These are phyloP conservation scores for Coptodon bakossiorum DNA, from an alignment of 2,113 vertebrate genomes.

Conservation along the genomic window DNA sequence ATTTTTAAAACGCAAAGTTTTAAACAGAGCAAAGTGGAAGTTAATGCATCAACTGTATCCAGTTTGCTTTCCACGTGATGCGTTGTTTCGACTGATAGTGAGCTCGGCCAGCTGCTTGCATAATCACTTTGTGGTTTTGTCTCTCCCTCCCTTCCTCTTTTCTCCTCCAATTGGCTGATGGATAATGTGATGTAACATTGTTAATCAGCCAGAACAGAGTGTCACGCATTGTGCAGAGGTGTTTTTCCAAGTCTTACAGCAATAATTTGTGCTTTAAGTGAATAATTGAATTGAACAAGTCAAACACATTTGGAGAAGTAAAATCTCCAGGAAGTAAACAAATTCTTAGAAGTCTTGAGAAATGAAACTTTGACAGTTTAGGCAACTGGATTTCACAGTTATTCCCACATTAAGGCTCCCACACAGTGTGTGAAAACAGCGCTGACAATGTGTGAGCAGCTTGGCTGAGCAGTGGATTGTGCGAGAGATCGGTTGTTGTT, in stretches of 20 bases:
- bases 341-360: background rate
- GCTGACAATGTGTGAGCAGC: background rate
- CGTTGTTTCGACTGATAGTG: background rate
- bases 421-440: background rate
- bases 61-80: background rate
- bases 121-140: constrained; percentile 9
- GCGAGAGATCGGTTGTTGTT: background rate
- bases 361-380: background rate
- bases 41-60: background rate
- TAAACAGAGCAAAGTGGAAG: background rate
- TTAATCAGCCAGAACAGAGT: background rate
- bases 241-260: background rate
- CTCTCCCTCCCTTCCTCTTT: background rate
- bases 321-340: background rate
- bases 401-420: background rate
- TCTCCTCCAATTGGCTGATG: background rate
- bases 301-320: background rate
- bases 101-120: constrained; percentile 15
- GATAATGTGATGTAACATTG: constrained; percentile 21
- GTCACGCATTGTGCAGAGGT: background rate
- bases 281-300: background rate
- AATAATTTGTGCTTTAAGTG: background rate
- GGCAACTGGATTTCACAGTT: background rate
- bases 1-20: background rate
- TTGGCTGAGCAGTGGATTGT: background rate